phyloP scores from a whole-genome alignment of 2,888 invertebrate genomes.

The Chymomyza caudatula region DNA sequence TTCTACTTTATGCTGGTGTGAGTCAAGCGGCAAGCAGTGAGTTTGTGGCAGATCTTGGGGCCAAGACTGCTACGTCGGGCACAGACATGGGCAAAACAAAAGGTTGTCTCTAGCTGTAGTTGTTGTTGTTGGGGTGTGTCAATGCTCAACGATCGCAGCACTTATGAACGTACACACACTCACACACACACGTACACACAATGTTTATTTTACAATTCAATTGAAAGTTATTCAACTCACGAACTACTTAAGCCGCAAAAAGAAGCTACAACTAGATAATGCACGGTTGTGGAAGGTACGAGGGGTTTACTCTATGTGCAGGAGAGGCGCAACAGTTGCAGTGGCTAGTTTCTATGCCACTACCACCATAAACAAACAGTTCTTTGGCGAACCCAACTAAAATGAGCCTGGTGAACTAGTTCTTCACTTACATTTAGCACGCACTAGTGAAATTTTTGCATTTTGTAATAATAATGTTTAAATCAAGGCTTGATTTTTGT shows the following conservation, averaged over 20 bases:
- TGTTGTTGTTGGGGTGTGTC: constrained; percentile 57
- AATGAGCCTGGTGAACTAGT: background rate
- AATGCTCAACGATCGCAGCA: constrained; percentile 20
- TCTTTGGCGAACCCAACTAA: background rate
- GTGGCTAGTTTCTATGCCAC: background rate
- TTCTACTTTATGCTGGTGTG: background rate
- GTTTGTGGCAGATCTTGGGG: constrained; percentile 1
- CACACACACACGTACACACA: constrained; percentile 48
- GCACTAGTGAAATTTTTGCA: no score
- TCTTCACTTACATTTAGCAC: no score
- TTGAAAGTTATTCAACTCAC: constrained; percentile 75
- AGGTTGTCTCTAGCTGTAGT: constrained; percentile 25
- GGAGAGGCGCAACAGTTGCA: background rate
- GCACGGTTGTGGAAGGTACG: constrained; percentile 39
- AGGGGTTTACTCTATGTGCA: constrained; percentile 50
- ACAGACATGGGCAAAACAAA: constrained; percentile 42
- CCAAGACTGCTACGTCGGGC: constrained; percentile 14
- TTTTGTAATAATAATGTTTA: no score
- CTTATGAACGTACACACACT: constrained; percentile 23
- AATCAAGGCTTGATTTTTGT: no score
- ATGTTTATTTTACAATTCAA: constrained; percentile 74
- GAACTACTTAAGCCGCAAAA: constrained; percentile 68
- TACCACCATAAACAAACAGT: background rate
- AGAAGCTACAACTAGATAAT: constrained; percentile 6
- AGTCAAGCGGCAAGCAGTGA: background rate